Evolutionary conservation across 2,888 invertebrate genomes (phyloP).

Genomic region (Peribatodes rhomboidaria): DNA sequence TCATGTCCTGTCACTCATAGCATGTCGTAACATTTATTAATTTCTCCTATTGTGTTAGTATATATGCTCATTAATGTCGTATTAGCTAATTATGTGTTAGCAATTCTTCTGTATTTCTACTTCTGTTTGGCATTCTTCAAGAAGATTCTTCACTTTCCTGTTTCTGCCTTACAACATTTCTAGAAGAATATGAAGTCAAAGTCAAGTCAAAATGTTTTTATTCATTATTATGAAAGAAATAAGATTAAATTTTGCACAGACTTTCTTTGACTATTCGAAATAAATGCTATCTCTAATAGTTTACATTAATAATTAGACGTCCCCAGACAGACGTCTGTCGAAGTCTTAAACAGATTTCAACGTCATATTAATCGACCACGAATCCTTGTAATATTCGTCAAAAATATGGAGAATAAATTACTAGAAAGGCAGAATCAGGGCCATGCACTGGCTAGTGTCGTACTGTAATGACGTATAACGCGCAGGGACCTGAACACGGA

Average conservation of each 20-base stretch:
- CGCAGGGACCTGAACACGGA: conserved; percentile 83
- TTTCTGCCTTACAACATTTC: background rate
- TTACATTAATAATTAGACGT: too few relatives aligned
- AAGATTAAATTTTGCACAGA: too few relatives aligned
- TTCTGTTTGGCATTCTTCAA: background rate
- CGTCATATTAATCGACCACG: too few relatives aligned
- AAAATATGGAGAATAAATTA: background rate
- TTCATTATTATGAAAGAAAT: too few relatives aligned
- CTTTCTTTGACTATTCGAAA: too few relatives aligned
- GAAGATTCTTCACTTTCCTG: background rate
- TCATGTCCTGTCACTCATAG: background rate
- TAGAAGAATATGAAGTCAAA: too few relatives aligned
- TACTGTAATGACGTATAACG: background rate
- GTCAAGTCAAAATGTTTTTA: too few relatives aligned
- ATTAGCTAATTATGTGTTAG: background rate
- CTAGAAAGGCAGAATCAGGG: background rate
- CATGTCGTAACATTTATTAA: background rate
- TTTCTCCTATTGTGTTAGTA: background rate
- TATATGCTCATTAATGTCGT: background rate
- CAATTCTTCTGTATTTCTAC: background rate
- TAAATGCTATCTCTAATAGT: too few relatives aligned
- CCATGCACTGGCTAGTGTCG: background rate
- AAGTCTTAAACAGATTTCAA: too few relatives aligned
- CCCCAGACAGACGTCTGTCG: too few relatives aligned
- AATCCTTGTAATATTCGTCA: too few relatives aligned